Evolutionary conservation across 2,888 invertebrate species (phyloP).

Genomic region (Leptopilina syphax): DNA sequence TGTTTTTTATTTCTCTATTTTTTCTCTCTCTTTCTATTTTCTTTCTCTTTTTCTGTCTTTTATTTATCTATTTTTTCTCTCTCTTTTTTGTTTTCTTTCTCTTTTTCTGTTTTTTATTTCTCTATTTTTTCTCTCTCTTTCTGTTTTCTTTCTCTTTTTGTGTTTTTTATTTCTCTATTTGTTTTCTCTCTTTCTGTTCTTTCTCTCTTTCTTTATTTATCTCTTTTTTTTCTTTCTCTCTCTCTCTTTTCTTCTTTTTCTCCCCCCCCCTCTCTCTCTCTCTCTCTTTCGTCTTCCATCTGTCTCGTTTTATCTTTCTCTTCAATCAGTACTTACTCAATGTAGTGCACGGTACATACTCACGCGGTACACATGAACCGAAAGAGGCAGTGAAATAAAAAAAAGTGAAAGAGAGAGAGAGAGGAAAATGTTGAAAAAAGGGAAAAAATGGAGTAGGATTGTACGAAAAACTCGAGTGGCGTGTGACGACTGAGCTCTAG

Average conservation of each 20-base stretch:
- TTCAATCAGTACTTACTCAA: background rate
- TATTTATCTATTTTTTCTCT: background rate
- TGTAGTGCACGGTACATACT: background rate
- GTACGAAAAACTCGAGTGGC: slow-evolving; percentile 18
- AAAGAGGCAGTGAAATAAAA: background rate
- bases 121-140: background rate
- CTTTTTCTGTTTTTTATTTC: background rate
- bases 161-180: no score
- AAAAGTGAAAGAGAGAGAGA: background rate
- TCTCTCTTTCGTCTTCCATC: slow-evolving; percentile 28
- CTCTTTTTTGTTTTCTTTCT: background rate
- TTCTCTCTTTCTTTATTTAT: slow-evolving; percentile 28
- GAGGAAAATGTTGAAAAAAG: slow-evolving; percentile 22
- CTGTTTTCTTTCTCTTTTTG: background rate
- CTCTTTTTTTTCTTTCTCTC: background rate
- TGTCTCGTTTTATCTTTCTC: slow-evolving; percentile 17
- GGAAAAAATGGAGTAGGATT: slow-evolving; percentile 37
- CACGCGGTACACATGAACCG: background rate
- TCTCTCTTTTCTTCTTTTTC: background rate
- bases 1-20: no score
- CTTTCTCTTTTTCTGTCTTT: background rate
- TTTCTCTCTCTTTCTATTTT: slow-evolving; percentile 26
- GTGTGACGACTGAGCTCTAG: slow-evolving; percentile 28
- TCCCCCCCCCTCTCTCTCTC: slow-evolving; percentile 13
- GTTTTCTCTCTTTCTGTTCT: background rate